Conservation (phyloP, 2,113 vertebrate genomes). For the Tupaia tana region DNA sequence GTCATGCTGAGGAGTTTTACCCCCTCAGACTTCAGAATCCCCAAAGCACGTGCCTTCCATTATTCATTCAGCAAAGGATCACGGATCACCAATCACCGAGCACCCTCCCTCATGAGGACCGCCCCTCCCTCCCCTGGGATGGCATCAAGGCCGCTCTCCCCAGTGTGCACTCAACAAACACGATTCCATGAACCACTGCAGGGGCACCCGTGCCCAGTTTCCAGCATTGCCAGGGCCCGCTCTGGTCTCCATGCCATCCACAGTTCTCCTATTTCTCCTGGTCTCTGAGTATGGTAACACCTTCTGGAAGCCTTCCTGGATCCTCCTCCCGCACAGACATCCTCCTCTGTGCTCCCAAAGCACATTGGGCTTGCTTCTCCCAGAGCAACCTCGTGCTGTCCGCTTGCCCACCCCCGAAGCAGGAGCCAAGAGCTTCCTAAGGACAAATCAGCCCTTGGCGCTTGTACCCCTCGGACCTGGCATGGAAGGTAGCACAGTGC, state of each 20-base stretch:
- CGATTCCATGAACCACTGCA: not conserved
- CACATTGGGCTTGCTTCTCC: not conserved
- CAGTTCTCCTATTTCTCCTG: not conserved
- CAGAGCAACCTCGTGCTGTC: accelerated
- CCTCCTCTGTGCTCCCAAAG: not conserved
- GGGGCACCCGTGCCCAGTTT: not conserved
- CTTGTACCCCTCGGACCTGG: not conserved
- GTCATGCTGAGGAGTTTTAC: not conserved
- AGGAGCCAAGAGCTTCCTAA: not conserved
- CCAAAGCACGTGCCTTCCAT: not conserved
- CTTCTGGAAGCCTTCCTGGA: not conserved
- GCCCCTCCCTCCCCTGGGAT: not conserved
- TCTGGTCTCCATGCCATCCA: not conserved
- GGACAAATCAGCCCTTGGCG: not conserved
- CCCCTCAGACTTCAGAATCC: not conserved
- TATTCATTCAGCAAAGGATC: not conserved
- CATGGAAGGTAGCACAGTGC: not conserved
- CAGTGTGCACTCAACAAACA: not conserved
- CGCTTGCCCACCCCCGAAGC: not conserved
- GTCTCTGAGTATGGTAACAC: not conserved
- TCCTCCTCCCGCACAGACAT: not conserved
- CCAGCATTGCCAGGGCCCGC: too few species aligned
- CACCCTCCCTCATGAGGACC: not conserved
- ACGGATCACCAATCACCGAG: not conserved
- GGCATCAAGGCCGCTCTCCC: not conserved